Conservation (phyloP, 2,888 invertebrate species). For the Vandiemenella viatica region DNA sequence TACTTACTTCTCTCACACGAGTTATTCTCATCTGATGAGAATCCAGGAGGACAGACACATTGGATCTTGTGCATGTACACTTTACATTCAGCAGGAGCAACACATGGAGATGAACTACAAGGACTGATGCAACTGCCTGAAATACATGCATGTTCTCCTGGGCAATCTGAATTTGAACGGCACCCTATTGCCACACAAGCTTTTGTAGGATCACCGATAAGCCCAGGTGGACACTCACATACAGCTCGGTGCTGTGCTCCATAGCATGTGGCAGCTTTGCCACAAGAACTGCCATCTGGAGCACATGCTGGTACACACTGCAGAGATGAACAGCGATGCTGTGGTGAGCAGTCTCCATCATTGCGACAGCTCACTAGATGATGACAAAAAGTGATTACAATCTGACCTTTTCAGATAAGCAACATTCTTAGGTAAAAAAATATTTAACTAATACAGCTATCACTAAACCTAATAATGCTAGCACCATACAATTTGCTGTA, state of each 20-base stretch:
- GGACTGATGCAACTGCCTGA: slow-evolving; percentile 67
- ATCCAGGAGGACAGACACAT: slow-evolving; percentile 69
- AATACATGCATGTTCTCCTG: slow-evolving; percentile 62
- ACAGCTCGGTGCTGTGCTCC: slow-evolving; percentile 65
- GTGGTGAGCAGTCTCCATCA: slow-evolving; percentile 63
- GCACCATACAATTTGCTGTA: too few species aligned
- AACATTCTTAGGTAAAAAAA: too few species aligned
- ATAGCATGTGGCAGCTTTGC: slow-evolving; percentile 61
- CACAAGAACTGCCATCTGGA: slow-evolving; percentile 54
- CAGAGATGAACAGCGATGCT: slow-evolving; percentile 68
- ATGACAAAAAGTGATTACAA: neutral
- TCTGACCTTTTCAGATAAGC: neutral
- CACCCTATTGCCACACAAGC: slow-evolving; percentile 71
- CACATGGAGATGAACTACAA: slow-evolving; percentile 51
- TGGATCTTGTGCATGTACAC: slow-evolving; percentile 60
- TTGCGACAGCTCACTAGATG: slow-evolving; percentile 46
- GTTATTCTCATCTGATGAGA: slow-evolving; percentile 28
- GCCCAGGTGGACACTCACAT: slow-evolving; percentile 70
- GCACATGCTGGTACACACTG: slow-evolving; percentile 70
- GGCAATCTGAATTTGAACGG: slow-evolving; percentile 64
- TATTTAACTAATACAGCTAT: too few species aligned
- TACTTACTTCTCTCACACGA: slow-evolving; percentile 14
- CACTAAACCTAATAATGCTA: too few species aligned
- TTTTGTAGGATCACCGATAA: slow-evolving; percentile 63
- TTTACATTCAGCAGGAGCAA: slow-evolving; percentile 56